These are phyloP conservation scores for Geococcyx californianus DNA, from an alignment of 2,113 vertebrate genomes.

Conservation along the genomic window DNA sequence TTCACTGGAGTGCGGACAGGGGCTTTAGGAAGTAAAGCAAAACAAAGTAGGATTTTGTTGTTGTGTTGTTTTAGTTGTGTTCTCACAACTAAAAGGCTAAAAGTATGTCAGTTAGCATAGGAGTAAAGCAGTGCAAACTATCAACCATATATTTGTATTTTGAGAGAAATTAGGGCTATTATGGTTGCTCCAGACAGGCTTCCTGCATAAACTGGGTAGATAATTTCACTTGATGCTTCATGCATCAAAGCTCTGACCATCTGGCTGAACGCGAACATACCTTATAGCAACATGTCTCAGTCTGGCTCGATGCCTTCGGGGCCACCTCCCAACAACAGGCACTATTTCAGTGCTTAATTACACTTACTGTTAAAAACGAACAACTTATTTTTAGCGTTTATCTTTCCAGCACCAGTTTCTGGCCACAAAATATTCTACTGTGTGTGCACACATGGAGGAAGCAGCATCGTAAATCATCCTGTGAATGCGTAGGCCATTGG, in stretches of 20 bases:
- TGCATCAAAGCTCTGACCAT: constrained; percentile 35
- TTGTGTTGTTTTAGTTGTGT: neutral
- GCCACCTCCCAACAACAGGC: constrained; percentile 8
- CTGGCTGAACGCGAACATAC: constrained; percentile 16
- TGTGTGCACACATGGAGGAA: neutral
- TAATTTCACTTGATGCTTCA: constrained; percentile 42
- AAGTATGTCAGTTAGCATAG: neutral
- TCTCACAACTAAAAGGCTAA: neutral
- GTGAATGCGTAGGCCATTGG: neutral
- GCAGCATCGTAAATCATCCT: neutral
- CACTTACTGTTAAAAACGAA: neutral
- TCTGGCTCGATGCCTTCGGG: neutral
- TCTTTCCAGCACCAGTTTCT: neutral
- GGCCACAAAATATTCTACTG: neutral
- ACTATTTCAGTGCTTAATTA: constrained; percentile 17
- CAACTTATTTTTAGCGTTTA: constrained; percentile 15
- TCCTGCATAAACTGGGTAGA: constrained; percentile 3
- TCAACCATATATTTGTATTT: neutral
- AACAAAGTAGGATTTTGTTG: neutral
- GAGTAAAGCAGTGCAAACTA: neutral
- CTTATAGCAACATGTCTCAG: constrained; percentile 23
- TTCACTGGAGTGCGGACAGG: neutral
- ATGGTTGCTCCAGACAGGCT: neutral
- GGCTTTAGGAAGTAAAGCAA: neutral
- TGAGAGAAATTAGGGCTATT: constrained; percentile 19